phyloP scores from a whole-genome alignment of 2,113 vertebrate species.

The Mustela nigripes region DNA sequence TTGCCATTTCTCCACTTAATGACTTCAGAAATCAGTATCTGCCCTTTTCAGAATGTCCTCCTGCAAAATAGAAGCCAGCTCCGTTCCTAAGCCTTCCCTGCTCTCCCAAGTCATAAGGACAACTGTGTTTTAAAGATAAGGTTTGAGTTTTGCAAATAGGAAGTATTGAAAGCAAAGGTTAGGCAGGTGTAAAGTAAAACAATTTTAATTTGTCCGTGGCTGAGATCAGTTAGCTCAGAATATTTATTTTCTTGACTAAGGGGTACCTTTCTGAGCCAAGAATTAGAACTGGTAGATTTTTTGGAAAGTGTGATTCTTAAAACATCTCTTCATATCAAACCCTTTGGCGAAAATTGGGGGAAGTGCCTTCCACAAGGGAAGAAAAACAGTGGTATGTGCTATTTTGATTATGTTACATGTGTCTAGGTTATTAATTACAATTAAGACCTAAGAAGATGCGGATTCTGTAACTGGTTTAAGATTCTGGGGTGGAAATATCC shows the following conservation, averaged over 20 bases:
- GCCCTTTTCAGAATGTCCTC: neutral
- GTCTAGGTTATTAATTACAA: neutral
- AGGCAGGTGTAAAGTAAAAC: neutral
- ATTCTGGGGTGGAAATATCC: neutral
- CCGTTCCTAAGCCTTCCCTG: neutral
- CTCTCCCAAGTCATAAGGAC: neutral
- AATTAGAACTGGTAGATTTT: slow-evolving; percentile 5
- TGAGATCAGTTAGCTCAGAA: slow-evolving; percentile 7
- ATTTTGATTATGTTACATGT: slow-evolving; percentile 13
- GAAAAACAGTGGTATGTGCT: neutral
- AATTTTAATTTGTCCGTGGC: neutral
- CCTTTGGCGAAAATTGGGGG: neutral
- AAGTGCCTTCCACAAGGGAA: neutral
- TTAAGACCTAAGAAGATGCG: slow-evolving; percentile 21
- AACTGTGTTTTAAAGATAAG: neutral
- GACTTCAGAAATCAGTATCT: slow-evolving; percentile 39
- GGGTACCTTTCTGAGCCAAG: neutral
- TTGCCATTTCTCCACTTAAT: neutral
- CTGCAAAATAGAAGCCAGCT: neutral
- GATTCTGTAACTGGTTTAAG: slow-evolving; percentile 31
- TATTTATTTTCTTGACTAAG: slow-evolving; percentile 15
- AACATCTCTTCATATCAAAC: neutral
- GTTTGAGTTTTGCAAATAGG: neutral
- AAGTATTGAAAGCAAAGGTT: slow-evolving; percentile 1
- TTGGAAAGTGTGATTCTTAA: neutral